Evolutionary conservation across 2,113 vertebrate species (phyloP).

Genomic region (Anseranas semipalmata): DNA sequence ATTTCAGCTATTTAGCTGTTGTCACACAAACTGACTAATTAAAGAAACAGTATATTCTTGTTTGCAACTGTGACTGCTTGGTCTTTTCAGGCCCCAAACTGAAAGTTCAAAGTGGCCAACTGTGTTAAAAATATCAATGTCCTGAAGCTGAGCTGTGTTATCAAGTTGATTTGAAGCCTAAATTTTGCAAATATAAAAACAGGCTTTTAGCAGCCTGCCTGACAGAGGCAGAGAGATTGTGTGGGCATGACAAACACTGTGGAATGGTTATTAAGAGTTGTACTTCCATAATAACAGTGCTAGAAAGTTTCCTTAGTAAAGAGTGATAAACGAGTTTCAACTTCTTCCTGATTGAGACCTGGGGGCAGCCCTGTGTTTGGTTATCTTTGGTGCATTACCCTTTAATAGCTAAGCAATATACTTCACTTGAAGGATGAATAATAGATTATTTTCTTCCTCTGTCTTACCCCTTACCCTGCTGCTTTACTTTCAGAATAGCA

Average conservation of each 20-base stretch:
- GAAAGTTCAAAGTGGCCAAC: neutral
- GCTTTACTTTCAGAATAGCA: conserved; percentile 9
- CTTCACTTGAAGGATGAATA: conserved; percentile 30
- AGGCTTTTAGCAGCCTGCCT: conserved; percentile 52
- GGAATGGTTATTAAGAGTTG: conserved; percentile 56
- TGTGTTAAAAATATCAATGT: neutral
- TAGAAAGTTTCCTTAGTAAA: conserved; percentile 45
- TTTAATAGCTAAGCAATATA: conserved; percentile 19
- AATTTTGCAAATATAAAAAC: conserved; percentile 63
- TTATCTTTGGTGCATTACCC: conserved; percentile 4
- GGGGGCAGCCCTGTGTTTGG: conserved; percentile 9
- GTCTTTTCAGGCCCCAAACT: neutral
- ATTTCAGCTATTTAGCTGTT: neutral
- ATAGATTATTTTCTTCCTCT: neutral
- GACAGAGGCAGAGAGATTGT: conserved; percentile 53
- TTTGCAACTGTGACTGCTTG: neutral
- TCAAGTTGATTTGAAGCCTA: conserved; percentile 29
- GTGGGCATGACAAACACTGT: conserved; percentile 46
- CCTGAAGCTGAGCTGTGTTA: conserved; percentile 20
- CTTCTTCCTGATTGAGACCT: conserved; percentile 7
- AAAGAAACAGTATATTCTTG: neutral
- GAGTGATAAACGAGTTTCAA: neutral
- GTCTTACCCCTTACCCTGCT: no score
- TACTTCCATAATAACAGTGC: conserved; percentile 33
- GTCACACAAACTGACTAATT: neutral